A percentile compares a stretch with the other conserved stretches of the same genome.
These are phyloP conservation scores for Drosophila macrospina DNA, from an alignment of 2,888 invertebrate genomes.

Conservation along the genomic window DNA sequence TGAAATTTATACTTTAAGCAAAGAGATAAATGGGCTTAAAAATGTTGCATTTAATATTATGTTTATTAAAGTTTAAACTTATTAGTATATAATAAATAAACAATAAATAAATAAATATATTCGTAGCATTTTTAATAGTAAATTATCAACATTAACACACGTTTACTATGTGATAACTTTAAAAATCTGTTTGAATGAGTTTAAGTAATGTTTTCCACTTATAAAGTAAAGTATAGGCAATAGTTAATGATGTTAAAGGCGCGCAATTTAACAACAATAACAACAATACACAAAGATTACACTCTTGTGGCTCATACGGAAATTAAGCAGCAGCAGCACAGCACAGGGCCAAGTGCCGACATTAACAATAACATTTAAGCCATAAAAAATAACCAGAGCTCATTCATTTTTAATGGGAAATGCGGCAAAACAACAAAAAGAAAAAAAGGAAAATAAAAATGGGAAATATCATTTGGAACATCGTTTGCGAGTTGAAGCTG, in stretches of 20 bases:
- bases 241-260: background rate
- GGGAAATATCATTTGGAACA: conserved; percentile 31
- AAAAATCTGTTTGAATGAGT: too few relatives aligned
- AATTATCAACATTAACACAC: too few relatives aligned
- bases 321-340: conserved; percentile 35
- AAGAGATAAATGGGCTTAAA: background rate
- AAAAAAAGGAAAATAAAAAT: conserved; percentile 19
- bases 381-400: conserved; percentile 41
- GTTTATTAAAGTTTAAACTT: too few relatives aligned
- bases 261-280: conserved; percentile 29
- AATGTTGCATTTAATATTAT: too few relatives aligned
- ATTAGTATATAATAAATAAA: too few relatives aligned
- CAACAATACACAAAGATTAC: conserved; percentile 16
- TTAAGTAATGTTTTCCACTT: too few relatives aligned
- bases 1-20: conserved; percentile 15
- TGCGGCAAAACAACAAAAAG: too few relatives aligned
- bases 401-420: conserved; percentile 52
- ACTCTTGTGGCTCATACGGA: conserved; percentile 53
- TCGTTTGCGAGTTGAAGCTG: conserved; percentile 5
- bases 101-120: too few relatives aligned
- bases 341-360: conserved; percentile 2
- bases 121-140: too few relatives aligned
- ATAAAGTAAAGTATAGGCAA: too few relatives aligned
- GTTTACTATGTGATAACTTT: too few relatives aligned
- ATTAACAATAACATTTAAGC: conserved; percentile 47